These are phyloP conservation scores for Urosaurus nigricauda DNA, from an alignment of 2,797 vertebrate species.

Conservation along the genomic window DNA sequence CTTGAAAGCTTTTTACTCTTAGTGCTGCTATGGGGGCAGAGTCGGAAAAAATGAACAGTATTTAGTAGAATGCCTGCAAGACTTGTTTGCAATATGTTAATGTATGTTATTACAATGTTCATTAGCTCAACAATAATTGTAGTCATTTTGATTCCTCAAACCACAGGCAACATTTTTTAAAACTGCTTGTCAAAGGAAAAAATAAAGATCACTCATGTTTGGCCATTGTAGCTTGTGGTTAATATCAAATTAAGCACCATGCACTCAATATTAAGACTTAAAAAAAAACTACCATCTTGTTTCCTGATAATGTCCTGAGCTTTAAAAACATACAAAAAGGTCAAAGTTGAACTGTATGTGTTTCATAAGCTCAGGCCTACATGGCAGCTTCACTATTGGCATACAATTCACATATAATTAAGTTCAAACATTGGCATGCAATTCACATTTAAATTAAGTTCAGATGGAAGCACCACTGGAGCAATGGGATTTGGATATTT, in stretches of 20 bases:
- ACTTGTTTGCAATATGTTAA: conserved; percentile 23
- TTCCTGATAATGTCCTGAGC: background rate
- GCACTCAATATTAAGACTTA: background rate
- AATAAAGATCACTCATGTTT: conserved; percentile 4
- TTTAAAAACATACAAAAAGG: background rate
- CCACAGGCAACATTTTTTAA: conserved; percentile 24
- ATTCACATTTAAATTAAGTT: too few species aligned
- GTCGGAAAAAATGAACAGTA: background rate
- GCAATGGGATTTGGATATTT: too few species aligned
- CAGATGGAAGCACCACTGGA: too few species aligned
- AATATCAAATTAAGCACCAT: background rate
- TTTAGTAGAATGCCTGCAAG: conserved; percentile 4
- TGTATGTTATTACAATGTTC: conserved; percentile 20
- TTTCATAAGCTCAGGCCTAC: conserved; percentile 15
- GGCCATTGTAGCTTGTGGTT: background rate
- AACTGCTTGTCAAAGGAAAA: background rate
- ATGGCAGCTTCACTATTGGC: background rate
- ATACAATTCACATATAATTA: conserved; percentile 44
- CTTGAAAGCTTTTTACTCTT: background rate
- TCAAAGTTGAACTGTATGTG: background rate
- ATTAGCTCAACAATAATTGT: conserved; percentile 34
- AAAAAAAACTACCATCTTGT: background rate
- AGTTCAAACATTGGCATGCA: conserved; percentile 33
- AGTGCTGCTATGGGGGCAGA: background rate
- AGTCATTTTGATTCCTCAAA: conserved; percentile 30